phyloP scores from a whole-genome alignment of 2,888 invertebrate species.

The Eupithecia insigniata region DNA sequence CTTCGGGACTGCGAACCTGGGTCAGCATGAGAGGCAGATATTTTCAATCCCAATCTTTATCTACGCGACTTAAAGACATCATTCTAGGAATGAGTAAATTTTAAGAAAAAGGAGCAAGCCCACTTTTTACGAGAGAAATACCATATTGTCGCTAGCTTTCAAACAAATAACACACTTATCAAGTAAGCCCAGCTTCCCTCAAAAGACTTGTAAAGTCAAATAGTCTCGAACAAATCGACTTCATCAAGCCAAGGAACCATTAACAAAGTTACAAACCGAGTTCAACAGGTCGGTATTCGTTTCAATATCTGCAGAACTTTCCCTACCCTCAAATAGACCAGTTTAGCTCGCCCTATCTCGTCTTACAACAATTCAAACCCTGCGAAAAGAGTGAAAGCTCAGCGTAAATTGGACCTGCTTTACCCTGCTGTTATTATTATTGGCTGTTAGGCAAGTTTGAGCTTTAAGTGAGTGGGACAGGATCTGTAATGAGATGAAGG shows the following conservation, averaged over 20 bases:
- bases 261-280: slow-evolving; percentile 75
- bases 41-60: no score
- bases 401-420: slow-evolving; percentile 66
- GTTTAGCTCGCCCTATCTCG: slow-evolving; percentile 42
- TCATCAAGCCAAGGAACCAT: slow-evolving; percentile 69
- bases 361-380: slow-evolving; percentile 38
- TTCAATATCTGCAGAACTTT: slow-evolving; percentile 83
- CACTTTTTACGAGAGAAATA: not conserved
- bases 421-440: slow-evolving; percentile 78
- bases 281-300: slow-evolving; percentile 82
- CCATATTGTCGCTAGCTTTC: not conserved
- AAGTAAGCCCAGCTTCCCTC: slow-evolving; percentile 12
- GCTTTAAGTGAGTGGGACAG: slow-evolving; percentile 56
- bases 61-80: no score
- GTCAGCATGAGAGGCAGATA: no score
- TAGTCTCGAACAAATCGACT: slow-evolving; percentile 53
- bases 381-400: slow-evolving; percentile 54
- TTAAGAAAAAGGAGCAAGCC: not conserved
- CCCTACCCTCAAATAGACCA: slow-evolving; percentile 79
- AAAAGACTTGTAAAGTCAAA: slow-evolving; percentile 29
- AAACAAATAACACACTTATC: not conserved
- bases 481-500: slow-evolving; percentile 53
- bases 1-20: no score
- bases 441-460: slow-evolving; percentile 64
- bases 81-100: no score